Evolutionary conservation across 2,888 invertebrate species (phyloP), one percentile per base, ranked within the genome.

Genomic region (Tachina lurida): DNA sequence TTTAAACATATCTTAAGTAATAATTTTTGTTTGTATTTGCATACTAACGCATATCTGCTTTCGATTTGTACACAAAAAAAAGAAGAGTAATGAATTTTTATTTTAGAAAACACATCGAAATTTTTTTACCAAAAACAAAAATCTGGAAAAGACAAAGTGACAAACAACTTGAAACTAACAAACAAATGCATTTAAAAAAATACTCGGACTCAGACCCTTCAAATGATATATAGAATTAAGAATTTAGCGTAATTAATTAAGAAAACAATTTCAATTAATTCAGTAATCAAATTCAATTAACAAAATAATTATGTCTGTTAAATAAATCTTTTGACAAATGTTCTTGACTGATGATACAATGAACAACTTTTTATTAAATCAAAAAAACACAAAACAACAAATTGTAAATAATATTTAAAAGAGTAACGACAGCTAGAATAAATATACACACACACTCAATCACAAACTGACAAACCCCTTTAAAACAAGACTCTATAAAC

Each of bases 281-380:
- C 54, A 54, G 63, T 45, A 71, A 63, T 47, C 45, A 63, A 68
- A 54, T 71, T 79, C 79, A 79, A 79, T 71, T 71, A 79, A 71
- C 10, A 22, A 58, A 78, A 19, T 54, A 71, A 49, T 45, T 67
- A 60, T 49, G 10, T 67, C 65, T 71, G 80, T 80, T 80, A 60
- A 49, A 58, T 65, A 67, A 74, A 22, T 81, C 62, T 62, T 70
- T 62, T 65, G 56, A 76, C 68, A 73, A 81, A 82, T 80, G 76
- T 77, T 77, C 73, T 84, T 81, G 84, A 84, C 84, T 84, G 84
- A 84, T 62, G 63, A 84, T 41, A 73, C 54, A 56, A 73, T 73
- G 79, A 79, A 65, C 47, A 63, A 41, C 39, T 56, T 73, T 65
- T 67, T 73, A 47, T 39, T n/a, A 68, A 63, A 41, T 47, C 31